Conservation (phyloP, 1,140 invertebrate species). For the Oryzaephilus surinamensis region DNA sequence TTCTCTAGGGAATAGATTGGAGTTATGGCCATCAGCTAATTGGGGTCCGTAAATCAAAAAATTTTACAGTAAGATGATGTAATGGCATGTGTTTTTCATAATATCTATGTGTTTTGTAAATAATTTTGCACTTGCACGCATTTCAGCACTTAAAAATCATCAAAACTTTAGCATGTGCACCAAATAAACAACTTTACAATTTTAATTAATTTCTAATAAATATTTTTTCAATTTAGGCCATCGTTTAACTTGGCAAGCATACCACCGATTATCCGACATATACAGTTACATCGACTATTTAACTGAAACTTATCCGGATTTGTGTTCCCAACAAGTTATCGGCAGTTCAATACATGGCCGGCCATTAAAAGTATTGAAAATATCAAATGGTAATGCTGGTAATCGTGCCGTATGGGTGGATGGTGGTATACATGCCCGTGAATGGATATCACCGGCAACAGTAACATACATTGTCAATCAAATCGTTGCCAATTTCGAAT, state of each 20-base stretch:
- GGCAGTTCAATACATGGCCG: slow-evolving; percentile 66
- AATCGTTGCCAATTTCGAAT: slow-evolving; percentile 60
- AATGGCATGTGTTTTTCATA: too few relatives aligned
- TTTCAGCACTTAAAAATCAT: too few relatives aligned
- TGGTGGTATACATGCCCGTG: slow-evolving; percentile 77
- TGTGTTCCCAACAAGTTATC: slow-evolving; percentile 58
- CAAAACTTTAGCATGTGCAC: too few relatives aligned
- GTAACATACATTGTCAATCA: slow-evolving; percentile 74
- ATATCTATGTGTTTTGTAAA: too few relatives aligned
- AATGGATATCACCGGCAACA: slow-evolving; percentile 85
- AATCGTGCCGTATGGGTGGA: slow-evolving; percentile 56
- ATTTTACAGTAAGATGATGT: too few relatives aligned
- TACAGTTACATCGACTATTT: slow-evolving; percentile 65
- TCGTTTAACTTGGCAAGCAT: slow-evolving; percentile 70
- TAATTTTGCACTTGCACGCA: too few relatives aligned
- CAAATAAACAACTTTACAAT: neutral
- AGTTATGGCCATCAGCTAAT: slow-evolving; percentile 45
- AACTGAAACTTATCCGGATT: slow-evolving; percentile 55
- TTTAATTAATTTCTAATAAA: slow-evolving; percentile 1
- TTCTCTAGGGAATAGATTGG: slow-evolving; percentile 41
- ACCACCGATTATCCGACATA: slow-evolving; percentile 63
- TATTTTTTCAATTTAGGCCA: slow-evolving; percentile 47
- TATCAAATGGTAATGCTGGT: slow-evolving; percentile 49
- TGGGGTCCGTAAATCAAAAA: slow-evolving; percentile 40
- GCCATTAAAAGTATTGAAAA: slow-evolving; percentile 58